Base-by-base conservation (phyloP, 2,797 vertebrate species). In the Lycodopsis pacificus region DNA sequence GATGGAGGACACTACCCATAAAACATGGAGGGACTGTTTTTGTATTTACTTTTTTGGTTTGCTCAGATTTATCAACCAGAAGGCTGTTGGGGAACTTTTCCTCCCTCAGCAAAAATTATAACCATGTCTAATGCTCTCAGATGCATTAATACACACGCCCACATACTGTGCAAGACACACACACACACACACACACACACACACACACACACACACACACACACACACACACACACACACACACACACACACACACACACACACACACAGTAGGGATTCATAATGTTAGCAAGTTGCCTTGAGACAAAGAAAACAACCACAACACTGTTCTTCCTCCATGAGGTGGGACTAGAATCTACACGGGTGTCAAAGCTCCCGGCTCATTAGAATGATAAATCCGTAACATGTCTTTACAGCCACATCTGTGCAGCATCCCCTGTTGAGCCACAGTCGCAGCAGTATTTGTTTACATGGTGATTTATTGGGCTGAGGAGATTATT, bases 301-400 rank as follows among this genome's bases (percentile, higher is more conserved):
- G 25, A 82, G 74, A 80, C 65, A 83, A 81, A 83, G 25, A 88
- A 82, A 88, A 88, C 56, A 82, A 79, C 66, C 30, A 74, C 56
- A 73, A n/a, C 64, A 20, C 34, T 42, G 51, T 58, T 78, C 64
- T 49, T 81, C 71, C 53, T 79, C 44, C 34, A 65, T 56, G 48
- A 79, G 36, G 73, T 64, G 54, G 30, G 56, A 72, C 63, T 77
- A 38, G 53, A 71, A 76, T 81, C 75, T 73, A 75, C 64, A 34
- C 14, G 10, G 65, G 22, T 79, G 61, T 79, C 59, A 75, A 78
- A 83, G 65, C 57, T 75, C 82, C 54, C 40, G 1, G 46, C 59
- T 59, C 40, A 63, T 69, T 91, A 65, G 22, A 74, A 86, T 75
- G 61, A 84, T 76, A 77, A 82, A 84, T 90, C 65, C 4, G 15